Evolutionary conservation across 2,797 vertebrate genomes (phyloP).

Genomic region (Sparus aurata): DNA sequence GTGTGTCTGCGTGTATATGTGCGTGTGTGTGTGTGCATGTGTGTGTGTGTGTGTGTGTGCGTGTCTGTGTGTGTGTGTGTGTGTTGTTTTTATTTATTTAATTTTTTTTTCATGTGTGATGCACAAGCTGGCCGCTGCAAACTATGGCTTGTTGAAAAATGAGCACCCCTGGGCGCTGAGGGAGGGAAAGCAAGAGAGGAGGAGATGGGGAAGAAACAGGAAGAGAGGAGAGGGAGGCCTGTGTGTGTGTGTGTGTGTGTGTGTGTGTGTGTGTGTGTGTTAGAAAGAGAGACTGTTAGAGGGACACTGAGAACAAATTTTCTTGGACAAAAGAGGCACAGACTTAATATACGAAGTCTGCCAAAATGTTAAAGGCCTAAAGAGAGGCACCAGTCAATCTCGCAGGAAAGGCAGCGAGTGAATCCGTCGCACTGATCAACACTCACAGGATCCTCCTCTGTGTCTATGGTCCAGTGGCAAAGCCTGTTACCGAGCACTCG

Average conservation of each 20-base stretch:
- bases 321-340: slow-evolving; percentile 24
- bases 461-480: slow-evolving; percentile 25
- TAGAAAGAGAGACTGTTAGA: neutral
- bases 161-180: slow-evolving; percentile 54
- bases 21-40: slow-evolving; percentile 14
- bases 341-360: slow-evolving; percentile 38
- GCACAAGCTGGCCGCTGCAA: slow-evolving; percentile 30
- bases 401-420: neutral
- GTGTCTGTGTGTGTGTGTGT: slow-evolving; percentile 9
- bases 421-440: slow-evolving; percentile 47
- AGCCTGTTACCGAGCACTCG: slow-evolving; percentile 42
- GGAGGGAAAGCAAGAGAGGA: slow-evolving; percentile 26
- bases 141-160: slow-evolving; percentile 65
- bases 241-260: slow-evolving; percentile 20
- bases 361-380: slow-evolving; percentile 47
- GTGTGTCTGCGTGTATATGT: slow-evolving; percentile 2
- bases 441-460: slow-evolving; percentile 25
- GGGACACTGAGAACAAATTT: slow-evolving; percentile 13
- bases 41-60: slow-evolving; percentile 13
- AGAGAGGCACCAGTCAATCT: slow-evolving; percentile 46
- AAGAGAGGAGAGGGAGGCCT: slow-evolving; percentile 19
- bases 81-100: neutral
- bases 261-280: slow-evolving; percentile 6
- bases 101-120: slow-evolving; percentile 4
- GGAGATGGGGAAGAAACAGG: slow-evolving; percentile 38